Percentiles rank a stretch among this genome's conserved stretches.
These are phyloP conservation scores for Morelia viridis DNA, from an alignment of 2,797 vertebrate species.

Conservation along the genomic window DNA sequence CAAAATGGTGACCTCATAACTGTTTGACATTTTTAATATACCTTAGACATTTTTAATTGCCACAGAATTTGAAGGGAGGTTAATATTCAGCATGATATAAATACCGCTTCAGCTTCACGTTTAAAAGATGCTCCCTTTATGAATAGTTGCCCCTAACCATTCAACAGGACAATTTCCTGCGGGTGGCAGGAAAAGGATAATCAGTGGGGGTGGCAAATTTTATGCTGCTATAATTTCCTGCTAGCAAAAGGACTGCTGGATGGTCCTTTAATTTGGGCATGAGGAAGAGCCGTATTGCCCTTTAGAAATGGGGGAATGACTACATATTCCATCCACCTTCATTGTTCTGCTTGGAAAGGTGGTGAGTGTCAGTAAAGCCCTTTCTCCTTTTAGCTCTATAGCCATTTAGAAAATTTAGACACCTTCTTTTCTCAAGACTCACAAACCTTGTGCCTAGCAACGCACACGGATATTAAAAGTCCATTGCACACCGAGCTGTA, in stretches of 20 bases:
- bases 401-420: constrained; percentile 38
- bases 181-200: too few relatives aligned
- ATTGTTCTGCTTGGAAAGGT: constrained; percentile 55
- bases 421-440: constrained; percentile 29
- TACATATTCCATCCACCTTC: constrained; percentile 45
- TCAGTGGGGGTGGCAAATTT: too few relatives aligned
- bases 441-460: constrained; percentile 19
- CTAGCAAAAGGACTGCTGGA: too few relatives aligned
- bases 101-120: background rate
- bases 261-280: too few relatives aligned
- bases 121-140: constrained; percentile 36
- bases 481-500: background rate
- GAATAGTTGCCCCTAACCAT: constrained; percentile 37
- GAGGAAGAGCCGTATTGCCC: constrained; percentile 20
- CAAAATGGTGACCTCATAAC: background rate
- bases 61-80: background rate
- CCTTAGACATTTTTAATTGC: constrained; percentile 5
- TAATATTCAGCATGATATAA: constrained; percentile 13
- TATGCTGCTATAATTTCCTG: too few relatives aligned
- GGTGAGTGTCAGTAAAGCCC: constrained; percentile 50
- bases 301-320: constrained; percentile 41
- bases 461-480: background rate
- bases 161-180: constrained; percentile 33
- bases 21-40: background rate
- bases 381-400: constrained; percentile 49